phyloP scores from a whole-genome alignment of 2,888 invertebrate genomes.

The Poecilus cupreus region DNA sequence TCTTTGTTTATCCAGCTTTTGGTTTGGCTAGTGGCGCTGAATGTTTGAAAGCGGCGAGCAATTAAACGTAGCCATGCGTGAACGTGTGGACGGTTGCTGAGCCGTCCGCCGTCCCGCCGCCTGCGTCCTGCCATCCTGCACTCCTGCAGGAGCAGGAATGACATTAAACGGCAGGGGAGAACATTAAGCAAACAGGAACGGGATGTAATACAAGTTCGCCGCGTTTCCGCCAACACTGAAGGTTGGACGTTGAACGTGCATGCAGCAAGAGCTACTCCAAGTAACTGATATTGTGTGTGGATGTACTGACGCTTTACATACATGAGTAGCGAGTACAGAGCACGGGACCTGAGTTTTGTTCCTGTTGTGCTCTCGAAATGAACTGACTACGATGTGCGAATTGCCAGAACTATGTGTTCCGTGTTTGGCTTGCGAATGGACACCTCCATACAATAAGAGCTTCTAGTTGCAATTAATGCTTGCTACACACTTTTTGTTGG shows the following conservation, averaged over 20 bases:
- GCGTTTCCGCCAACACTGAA: conserved; percentile 21
- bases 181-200: conserved; percentile 58
- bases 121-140: conserved; percentile 6
- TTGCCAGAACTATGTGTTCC: not conserved
- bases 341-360: conserved; percentile 14
- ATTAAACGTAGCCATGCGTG: conserved; percentile 55
- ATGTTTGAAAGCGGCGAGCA: conserved; percentile 52
- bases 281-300: conserved; percentile 36
- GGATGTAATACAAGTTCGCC: conserved; percentile 55
- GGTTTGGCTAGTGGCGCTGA: conserved; percentile 2
- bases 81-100: conserved; percentile 14
- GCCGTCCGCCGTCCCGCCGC: not conserved
- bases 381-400: conserved; percentile 28
- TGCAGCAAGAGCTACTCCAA: conserved; percentile 41
- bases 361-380: conserved; percentile 21
- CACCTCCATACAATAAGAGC: not conserved
- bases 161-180: conserved; percentile 53
- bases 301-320: not conserved
- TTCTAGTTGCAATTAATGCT: not conserved
- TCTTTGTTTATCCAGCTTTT: conserved; percentile 9
- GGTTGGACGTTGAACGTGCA: not conserved
- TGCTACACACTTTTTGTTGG: not conserved
- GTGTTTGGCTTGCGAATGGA: conserved; percentile 26
- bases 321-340: not conserved
- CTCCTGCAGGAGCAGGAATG: conserved; percentile 38